These are phyloP conservation scores for Gymnocephalus cernua DNA, from an alignment of 2,113 vertebrate genomes.

Conservation along the genomic window DNA sequence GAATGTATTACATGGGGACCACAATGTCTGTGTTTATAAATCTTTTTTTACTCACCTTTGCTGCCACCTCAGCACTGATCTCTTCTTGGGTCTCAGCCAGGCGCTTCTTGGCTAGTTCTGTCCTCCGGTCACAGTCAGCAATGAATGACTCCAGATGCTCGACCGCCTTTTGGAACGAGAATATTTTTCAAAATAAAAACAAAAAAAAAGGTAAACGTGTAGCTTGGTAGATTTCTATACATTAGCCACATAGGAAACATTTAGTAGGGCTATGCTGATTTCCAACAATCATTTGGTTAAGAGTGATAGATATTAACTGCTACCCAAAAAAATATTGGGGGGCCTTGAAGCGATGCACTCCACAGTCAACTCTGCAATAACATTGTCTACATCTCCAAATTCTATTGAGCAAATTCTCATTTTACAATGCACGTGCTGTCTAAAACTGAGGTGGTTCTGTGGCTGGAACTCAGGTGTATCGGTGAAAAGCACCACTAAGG, in stretches of 20 bases:
- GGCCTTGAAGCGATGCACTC: neutral
- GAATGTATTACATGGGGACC: too few species aligned
- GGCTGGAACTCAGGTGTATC: neutral
- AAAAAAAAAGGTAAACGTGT: neutral
- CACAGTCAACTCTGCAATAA: neutral
- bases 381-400: neutral
- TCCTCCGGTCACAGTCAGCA: constrained; percentile 96
- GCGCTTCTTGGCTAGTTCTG: constrained; percentile 97
- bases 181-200: neutral
- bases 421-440: neutral
- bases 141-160: constrained; percentile 99
- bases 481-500: neutral
- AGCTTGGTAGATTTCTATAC: neutral
- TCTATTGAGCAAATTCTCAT: neutral
- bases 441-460: neutral
- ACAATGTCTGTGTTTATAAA: neutral
- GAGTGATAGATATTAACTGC: neutral
- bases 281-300: neutral
- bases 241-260: neutral
- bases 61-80: constrained; percentile 98
- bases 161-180: constrained; percentile 86
- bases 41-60: constrained; percentile 88
- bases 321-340: neutral
- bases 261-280: neutral
- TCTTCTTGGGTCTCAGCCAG: constrained; percentile 98